Base-by-base conservation (phyloP, 1,140 invertebrate species). In the Eubasilissa regina region DNA sequence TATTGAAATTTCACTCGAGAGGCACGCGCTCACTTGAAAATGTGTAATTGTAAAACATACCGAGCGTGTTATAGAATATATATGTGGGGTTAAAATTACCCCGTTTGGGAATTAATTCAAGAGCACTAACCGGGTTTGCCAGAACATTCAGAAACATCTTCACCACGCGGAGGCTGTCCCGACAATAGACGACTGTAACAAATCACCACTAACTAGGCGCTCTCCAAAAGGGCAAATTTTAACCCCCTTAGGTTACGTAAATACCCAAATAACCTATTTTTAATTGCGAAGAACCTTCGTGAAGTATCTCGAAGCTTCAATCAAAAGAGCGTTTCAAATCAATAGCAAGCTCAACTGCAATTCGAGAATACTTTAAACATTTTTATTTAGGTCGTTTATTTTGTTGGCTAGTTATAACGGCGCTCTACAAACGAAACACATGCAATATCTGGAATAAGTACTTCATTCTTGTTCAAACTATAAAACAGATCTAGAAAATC, bases 181-280 rank as follows among this genome's bases (percentile, higher is more conserved):
- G 21, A 58, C 68, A 72, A 79, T 72, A 74, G 77, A 62, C 62
- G 79, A 47, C 74, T 75, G 73, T 74, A 70, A 80, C 79, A 80
- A 80, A 80, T 80, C 79, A 80, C 74, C 19, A 70, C 79, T 80
- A 80, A 80, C 79, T 75, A 66, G 79, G 76, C n/a, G 35, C 75
- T 64, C 35, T 60, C 51, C 47, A 25, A 35, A 73, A 72, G 55
- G 66, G 44, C 64, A 55, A 62, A 73, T 47, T 72, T 60, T 55
- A 19, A 17, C 15, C 25, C 44, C 66, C 66, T 43, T n/a, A n/a
- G 60, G 60, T 64, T 64, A 64, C 35, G 60, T 64, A 64, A 64
- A 64, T 64, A 64, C 60, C 35, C 60, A 7, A 13, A 64, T 19
- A 64, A 25, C 21, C 19, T 64, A 64, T 64, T 64, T 64, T 64